Evolutionary conservation across 1,140 invertebrate species (phyloP).

Genomic region (Aethina tumida): DNA sequence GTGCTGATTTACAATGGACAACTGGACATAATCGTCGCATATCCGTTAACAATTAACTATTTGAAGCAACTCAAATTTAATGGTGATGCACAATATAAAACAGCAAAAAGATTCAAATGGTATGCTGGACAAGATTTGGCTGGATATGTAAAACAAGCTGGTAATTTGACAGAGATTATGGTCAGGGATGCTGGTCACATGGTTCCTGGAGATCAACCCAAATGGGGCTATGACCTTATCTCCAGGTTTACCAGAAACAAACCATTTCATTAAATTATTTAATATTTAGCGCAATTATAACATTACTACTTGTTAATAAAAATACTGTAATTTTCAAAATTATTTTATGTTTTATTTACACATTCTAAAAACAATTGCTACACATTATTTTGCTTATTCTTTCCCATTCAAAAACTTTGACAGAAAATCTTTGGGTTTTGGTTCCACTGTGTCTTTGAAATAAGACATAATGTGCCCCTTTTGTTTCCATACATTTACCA

Average conservation of each 20-base stretch:
- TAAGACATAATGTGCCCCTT: slow-evolving; percentile 75
- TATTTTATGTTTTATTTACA: slow-evolving; percentile 5
- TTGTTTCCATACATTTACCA: slow-evolving; percentile 78
- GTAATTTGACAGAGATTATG: slow-evolving; percentile 64
- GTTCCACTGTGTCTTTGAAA: slow-evolving; percentile 75
- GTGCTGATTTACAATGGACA: slow-evolving; percentile 73
- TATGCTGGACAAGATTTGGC: slow-evolving; percentile 54
- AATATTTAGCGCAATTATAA: slow-evolving; percentile 1
- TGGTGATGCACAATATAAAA: slow-evolving; percentile 49
- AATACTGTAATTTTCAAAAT: not conserved
- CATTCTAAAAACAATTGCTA: slow-evolving; percentile 1
- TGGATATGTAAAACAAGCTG: slow-evolving; percentile 60
- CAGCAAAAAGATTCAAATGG: slow-evolving; percentile 52
- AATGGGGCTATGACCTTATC: slow-evolving; percentile 65
- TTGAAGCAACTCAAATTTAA: slow-evolving; percentile 54
- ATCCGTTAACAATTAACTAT: slow-evolving; percentile 65
- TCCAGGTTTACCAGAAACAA: slow-evolving; percentile 58
- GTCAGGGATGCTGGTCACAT: slow-evolving; percentile 73
- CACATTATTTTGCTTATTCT: slow-evolving; percentile 10
- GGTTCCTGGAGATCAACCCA: slow-evolving; percentile 68
- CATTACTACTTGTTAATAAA: too few species aligned
- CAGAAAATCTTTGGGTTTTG: slow-evolving; percentile 85
- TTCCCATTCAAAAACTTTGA: slow-evolving; percentile 61
- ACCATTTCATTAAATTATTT: slow-evolving; percentile 29
- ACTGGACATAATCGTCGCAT: slow-evolving; percentile 75